Conservation (phyloP, 2,888 invertebrate species). For the Scelioninae gen. 2 region DNA sequence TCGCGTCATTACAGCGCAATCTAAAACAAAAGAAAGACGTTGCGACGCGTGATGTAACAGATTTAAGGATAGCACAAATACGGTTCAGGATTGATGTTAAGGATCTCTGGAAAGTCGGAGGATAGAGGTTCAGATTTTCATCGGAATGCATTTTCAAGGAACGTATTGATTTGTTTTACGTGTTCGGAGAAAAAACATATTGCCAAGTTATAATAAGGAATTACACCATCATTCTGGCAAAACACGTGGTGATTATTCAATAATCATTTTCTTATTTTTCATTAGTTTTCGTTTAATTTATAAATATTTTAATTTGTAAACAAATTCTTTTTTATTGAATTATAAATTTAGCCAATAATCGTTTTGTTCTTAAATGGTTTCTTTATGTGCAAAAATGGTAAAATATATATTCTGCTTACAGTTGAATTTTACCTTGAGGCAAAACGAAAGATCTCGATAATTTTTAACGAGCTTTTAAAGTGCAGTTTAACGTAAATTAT, state of each 20-base stretch:
- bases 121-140: conserved; percentile 64
- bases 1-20: too few relatives aligned
- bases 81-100: conserved; percentile 43
- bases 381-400: not conserved
- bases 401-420: conserved; percentile 2
- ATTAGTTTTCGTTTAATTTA: conserved; percentile 4
- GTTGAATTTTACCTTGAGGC: conserved; percentile 2
- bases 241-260: conserved; percentile 25
- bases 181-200: conserved; percentile 54
- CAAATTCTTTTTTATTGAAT: not conserved
- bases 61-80: conserved; percentile 61
- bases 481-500: conserved; percentile 30
- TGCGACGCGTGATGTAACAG: too few relatives aligned
- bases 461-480: conserved; percentile 19
- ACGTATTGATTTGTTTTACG: conserved; percentile 60
- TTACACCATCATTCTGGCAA: conserved; percentile 26
- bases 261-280: not conserved
- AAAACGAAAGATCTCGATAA: conserved; percentile 21
- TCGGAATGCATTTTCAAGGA: conserved; percentile 68
- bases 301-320: not conserved
- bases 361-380: too few relatives aligned
- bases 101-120: conserved; percentile 33
- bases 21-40: too few relatives aligned
- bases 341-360: too few relatives aligned
- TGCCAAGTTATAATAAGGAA: conserved; percentile 24